Conservation (phyloP, 2,888 invertebrate genomes). For the Adineta ricciae region DNA sequence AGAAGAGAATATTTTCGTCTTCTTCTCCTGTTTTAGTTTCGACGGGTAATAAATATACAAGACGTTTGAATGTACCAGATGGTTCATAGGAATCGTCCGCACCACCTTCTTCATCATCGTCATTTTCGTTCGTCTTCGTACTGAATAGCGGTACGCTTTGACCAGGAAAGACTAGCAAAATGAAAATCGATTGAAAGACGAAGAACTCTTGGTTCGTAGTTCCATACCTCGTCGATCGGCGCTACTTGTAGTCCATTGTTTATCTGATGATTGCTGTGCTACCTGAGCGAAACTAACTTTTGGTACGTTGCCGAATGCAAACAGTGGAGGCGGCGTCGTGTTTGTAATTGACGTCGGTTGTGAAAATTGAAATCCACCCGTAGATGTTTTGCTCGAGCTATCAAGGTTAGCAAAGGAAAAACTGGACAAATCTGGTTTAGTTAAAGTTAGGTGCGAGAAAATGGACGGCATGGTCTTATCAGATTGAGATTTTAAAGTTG, state of each 20-base stretch:
- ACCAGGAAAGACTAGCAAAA: background rate
- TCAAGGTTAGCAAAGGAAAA: background rate
- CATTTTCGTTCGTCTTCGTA: background rate
- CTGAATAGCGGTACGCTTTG: background rate
- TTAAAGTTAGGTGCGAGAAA: background rate
- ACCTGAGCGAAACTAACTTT: background rate
- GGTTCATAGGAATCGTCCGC: conserved; percentile 58
- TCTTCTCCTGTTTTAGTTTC: conserved; percentile 32
- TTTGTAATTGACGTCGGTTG: background rate
- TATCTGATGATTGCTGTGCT: background rate
- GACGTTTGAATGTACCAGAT: conserved; percentile 59
- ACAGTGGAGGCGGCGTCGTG: background rate
- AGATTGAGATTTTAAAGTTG: background rate
- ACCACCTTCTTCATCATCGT: conserved; percentile 35
- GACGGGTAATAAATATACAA: conserved; percentile 49
- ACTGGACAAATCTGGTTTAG: background rate
- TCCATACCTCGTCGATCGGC: background rate
- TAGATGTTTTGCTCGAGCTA: background rate
- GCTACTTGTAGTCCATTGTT: background rate
- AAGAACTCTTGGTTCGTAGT: background rate
- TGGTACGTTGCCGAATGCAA: background rate
- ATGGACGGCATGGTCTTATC: background rate
- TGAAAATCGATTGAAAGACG: background rate
- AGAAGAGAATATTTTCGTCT: conserved; percentile 25
- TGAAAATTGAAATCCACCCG: background rate